A percentile compares a stretch with the other conserved stretches of the same genome.
Conservation (phyloP, 2,888 invertebrate species). For the Lysandra coridon region DNA sequence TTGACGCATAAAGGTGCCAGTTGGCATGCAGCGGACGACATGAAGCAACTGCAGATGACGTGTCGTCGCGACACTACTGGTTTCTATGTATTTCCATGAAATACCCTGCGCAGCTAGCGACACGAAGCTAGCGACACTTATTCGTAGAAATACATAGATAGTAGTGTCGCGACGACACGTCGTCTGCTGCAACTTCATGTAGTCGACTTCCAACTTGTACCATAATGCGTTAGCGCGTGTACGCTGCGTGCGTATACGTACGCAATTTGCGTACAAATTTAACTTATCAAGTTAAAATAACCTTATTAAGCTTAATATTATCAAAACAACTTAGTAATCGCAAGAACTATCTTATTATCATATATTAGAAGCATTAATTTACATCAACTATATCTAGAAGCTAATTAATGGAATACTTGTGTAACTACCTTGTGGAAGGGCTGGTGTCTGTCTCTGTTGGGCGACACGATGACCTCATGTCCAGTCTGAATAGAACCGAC, state of each 20-base stretch:
- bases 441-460: slow-evolving; percentile 92
- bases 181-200: too few species aligned
- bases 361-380: slow-evolving; percentile 7
- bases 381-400: slow-evolving; percentile 11
- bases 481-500: slow-evolving; percentile 95
- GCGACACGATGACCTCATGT: slow-evolving; percentile 94
- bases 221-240: slow-evolving; percentile 5
- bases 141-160: too few species aligned
- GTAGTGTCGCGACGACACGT: too few species aligned
- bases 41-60: too few species aligned
- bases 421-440: slow-evolving; percentile 87
- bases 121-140: too few species aligned
- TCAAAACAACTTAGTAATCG: not conserved
- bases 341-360: not conserved
- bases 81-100: too few species aligned
- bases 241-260: not conserved
- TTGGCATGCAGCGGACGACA: too few species aligned
- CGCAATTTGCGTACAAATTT: not conserved
- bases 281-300: not conserved
- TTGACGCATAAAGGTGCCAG: not conserved
- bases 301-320: not conserved
- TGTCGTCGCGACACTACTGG: too few species aligned
- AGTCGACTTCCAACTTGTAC: too few species aligned
- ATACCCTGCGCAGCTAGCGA: too few species aligned
- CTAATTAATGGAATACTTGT: not conserved